Evolutionary conservation across 1,140 invertebrate genomes (phyloP).

Genomic region (Sminthurides bifidus): DNA sequence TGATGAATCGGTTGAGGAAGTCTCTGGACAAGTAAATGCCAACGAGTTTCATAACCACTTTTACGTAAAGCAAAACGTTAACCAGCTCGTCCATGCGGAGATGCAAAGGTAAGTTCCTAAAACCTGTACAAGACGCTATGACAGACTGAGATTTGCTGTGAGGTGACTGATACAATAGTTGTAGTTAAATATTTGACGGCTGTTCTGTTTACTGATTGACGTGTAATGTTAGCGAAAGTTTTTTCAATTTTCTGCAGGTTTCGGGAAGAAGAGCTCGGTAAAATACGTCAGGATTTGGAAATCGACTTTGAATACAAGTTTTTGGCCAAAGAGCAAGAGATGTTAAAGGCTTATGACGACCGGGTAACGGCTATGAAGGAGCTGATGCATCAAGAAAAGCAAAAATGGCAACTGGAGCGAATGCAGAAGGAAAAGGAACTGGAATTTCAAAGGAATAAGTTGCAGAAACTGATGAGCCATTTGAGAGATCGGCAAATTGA

Average conservation of each 20-base stretch:
- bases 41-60: background rate
- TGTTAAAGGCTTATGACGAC: slow-evolving; percentile 21
- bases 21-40: background rate
- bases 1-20: background rate
- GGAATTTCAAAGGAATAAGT: slow-evolving; percentile 1
- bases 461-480: slow-evolving; percentile 1
- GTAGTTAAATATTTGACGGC: background rate
- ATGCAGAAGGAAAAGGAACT: slow-evolving; percentile 19
- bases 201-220: background rate
- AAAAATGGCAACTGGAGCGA: slow-evolving; percentile 15
- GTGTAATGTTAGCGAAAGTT: background rate
- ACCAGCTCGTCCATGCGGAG: too few relatives aligned
- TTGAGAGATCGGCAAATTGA: background rate
- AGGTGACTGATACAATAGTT: background rate
- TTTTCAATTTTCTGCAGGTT: slow-evolving; percentile 15
- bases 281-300: slow-evolving; percentile 25
- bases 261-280: slow-evolving; percentile 17
- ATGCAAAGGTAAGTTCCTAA: too few relatives aligned
- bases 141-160: too few relatives aligned
- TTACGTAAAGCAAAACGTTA: background rate
- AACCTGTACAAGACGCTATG: too few relatives aligned
- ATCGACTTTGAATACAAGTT: slow-evolving; percentile 18
- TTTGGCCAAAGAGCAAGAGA: slow-evolving; percentile 24
- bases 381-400: slow-evolving; percentile 15
- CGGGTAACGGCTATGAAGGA: slow-evolving; percentile 8